These are phyloP conservation scores for Hypotaenidia philippensis DNA, from an alignment of 2,797 vertebrate species.

Conservation along the genomic window DNA sequence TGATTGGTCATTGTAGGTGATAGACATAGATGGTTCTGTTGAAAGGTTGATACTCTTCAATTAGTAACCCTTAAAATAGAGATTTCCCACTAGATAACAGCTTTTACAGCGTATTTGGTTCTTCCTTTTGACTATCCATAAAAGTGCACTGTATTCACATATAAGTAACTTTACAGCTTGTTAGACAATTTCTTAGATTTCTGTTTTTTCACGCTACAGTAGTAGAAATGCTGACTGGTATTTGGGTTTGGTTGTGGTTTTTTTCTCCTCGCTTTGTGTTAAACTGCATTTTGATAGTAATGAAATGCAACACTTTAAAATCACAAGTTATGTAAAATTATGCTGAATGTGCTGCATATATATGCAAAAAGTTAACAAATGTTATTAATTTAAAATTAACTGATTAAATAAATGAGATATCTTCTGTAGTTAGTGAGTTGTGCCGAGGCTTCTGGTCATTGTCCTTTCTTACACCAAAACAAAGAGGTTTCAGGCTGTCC, in stretches of 20 bases:
- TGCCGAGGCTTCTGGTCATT: constrained; percentile 18
- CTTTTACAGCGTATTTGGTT: constrained; percentile 14
- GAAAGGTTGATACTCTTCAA: neutral
- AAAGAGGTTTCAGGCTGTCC: neutral
- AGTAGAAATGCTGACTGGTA: constrained; percentile 32
- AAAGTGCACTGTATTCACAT: constrained; percentile 10
- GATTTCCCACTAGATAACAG: neutral
- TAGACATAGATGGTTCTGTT: constrained; percentile 17
- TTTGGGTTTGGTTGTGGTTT: neutral
- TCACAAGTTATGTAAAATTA: constrained; percentile 37
- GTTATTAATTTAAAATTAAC: constrained; percentile 64
- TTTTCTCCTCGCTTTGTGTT: constrained; percentile 6
- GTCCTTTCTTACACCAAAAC: neutral
- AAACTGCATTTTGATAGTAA: constrained; percentile 27
- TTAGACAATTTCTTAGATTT: constrained; percentile 20
- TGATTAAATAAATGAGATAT: constrained; percentile 67
- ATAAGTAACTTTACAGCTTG: constrained; percentile 1
- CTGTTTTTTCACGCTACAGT: neutral
- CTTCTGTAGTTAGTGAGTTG: constrained; percentile 66
- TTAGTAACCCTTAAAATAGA: constrained; percentile 25
- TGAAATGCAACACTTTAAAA: constrained; percentile 40
- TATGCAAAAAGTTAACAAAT: constrained; percentile 60
- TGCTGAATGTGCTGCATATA: constrained; percentile 58
- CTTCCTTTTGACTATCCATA: neutral
- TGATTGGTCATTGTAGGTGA: neutral